phyloP scores from a whole-genome alignment of 1,140 invertebrate genomes.

The Olivierus martensii region DNA sequence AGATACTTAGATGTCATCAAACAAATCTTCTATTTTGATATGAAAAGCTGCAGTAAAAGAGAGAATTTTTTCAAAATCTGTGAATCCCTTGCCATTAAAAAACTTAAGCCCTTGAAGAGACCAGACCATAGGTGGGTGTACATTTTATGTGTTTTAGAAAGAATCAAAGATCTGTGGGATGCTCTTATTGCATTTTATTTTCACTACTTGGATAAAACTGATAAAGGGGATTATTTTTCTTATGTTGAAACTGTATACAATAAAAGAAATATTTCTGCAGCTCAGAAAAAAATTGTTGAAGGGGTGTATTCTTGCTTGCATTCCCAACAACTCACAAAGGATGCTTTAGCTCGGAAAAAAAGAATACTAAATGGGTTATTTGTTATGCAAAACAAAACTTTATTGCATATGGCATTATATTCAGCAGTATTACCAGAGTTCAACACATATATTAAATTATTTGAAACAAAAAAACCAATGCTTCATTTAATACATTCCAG shows the following conservation, averaged over 20 bases:
- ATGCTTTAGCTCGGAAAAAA: background rate
- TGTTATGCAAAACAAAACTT: constrained; percentile 1
- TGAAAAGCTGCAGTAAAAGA: constrained; percentile 1
- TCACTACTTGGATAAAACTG: too few species aligned
- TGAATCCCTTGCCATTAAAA: background rate
- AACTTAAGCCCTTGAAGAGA: background rate
- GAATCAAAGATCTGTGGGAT: too few species aligned
- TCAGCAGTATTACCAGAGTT: constrained; percentile 1
- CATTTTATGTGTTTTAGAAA: too few species aligned
- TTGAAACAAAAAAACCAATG: constrained; percentile 1
- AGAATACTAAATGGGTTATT: background rate
- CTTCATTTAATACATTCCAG: constrained; percentile 2
- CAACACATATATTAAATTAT: constrained; percentile 2
- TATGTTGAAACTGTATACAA: too few species aligned
- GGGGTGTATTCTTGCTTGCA: background rate
- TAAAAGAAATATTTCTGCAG: too few species aligned
- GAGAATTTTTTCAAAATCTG: constrained; percentile 1
- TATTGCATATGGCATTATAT: constrained; percentile 3
- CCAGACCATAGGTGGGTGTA: background rate
- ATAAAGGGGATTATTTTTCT: too few species aligned
- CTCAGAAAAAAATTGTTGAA: background rate
- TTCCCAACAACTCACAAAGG: background rate
- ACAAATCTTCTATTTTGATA: constrained; percentile 4
- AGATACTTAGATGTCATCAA: too few species aligned
- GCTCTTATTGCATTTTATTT: too few species aligned